Base-by-base conservation (phyloP, 2,888 invertebrate genomes). In the Machimus atricapillus region DNA sequence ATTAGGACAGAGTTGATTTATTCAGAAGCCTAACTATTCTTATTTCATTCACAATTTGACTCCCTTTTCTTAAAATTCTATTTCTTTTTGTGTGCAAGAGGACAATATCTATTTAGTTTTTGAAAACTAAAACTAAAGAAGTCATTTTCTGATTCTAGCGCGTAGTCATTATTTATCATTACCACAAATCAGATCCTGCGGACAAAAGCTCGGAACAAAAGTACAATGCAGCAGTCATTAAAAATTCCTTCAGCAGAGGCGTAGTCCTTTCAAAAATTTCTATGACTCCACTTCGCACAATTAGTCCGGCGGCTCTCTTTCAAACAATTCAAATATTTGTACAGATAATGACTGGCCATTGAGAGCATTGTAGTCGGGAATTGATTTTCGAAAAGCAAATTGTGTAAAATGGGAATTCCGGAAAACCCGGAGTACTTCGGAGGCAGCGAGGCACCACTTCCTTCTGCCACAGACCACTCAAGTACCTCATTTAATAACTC, bases 261-360 rank as follows among this genome's bases (percentile, higher is more conserved):
- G 52, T 19, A n/a, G 52, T 52, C n/a, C n/a, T 52, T 66, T 66
- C 66, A 27, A 66, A 23, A 66, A 27, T 19, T 23, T 27, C 66
- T 66, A 19, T 27, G 27, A 9, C 66, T 66, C 66, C 66, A 66
- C 66, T 23, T 66, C 66, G 27, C 66, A 66, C 66, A 66, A 66
- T 66, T 66, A 66, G 66, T 66, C 66, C 66, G 19, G 66, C 40
- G 78, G 43, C 78, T 43, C 43, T 43, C 19, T 78, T 77, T 77
- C 40, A 40, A 43, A 43, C 37, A 81, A 56, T 81, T 81, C 81
- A 81, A 81, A 81, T 81, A 81, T 81, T 81, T 81, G 81, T 81
- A 27, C 23, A 81, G 81, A 81, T 81, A 81, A 81, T 81, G 56
- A 81, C 81, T 31, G 19, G 52, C 81, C 81, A 52, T 81, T 56